These are phyloP conservation scores for Amphimallon solstitiale DNA, from an alignment of 2,888 invertebrate species.

Conservation along the genomic window DNA sequence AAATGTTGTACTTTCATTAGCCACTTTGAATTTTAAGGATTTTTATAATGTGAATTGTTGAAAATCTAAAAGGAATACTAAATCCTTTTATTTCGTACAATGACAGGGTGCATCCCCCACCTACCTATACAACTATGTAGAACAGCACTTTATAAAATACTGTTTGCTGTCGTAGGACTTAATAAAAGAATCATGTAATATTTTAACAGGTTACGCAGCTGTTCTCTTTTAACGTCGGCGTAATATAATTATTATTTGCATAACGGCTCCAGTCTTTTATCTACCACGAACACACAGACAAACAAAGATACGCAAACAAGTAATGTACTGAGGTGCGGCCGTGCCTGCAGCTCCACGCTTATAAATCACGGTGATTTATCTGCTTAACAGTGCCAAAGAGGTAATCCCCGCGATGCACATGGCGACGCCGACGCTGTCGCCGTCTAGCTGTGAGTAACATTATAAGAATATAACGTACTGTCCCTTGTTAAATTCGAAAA, in stretches of 20 bases:
- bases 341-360: not conserved
- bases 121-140: too few species aligned
- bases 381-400: not conserved
- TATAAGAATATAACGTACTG: not conserved
- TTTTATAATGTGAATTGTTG: too few species aligned
- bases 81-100: too few species aligned
- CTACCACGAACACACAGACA: too few species aligned
- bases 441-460: not conserved
- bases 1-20: too few species aligned
- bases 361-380: conserved; percentile 31
- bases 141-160: too few species aligned
- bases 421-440: too few species aligned
- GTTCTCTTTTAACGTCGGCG: conserved; percentile 52
- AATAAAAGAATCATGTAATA: conserved; percentile 48
- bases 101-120: too few species aligned
- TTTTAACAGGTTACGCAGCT: conserved; percentile 52
- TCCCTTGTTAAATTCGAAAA: not conserved
- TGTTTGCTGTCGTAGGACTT: conserved; percentile 35
- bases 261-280: conserved; percentile 48
- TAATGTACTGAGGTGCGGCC: not conserved
- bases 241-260: conserved; percentile 57
- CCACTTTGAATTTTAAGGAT: too few species aligned
- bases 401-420: too few species aligned
- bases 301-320: too few species aligned
- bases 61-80: too few species aligned